These are phyloP conservation scores for Baccha elongata DNA, from an alignment of 2,888 invertebrate species.

Conservation along the genomic window DNA sequence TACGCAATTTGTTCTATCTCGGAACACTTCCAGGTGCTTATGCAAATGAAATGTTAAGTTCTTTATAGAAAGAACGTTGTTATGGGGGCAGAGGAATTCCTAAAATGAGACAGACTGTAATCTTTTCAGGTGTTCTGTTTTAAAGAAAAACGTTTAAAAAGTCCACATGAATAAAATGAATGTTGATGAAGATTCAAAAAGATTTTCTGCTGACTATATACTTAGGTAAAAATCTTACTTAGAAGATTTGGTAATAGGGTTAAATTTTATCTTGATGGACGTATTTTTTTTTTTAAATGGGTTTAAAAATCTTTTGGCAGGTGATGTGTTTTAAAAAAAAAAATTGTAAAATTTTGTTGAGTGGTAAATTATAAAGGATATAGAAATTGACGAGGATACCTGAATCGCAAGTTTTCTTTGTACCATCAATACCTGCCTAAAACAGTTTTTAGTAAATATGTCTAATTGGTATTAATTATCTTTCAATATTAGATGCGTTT, in stretches of 20 bases:
- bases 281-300: too few relatives aligned
- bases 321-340: too few relatives aligned
- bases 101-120: conserved; percentile 7
- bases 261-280: conserved; percentile 1
- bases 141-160: background rate
- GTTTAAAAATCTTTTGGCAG: too few relatives aligned
- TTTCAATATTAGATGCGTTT: too few relatives aligned
- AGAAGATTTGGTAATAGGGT: background rate
- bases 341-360: too few relatives aligned
- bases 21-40: conserved; percentile 59
- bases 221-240: background rate
- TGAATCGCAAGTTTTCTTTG: too few relatives aligned
- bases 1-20: conserved; percentile 38
- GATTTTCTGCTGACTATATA: background rate
- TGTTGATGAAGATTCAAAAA: conserved; percentile 17
- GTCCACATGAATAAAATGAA: conserved; percentile 22
- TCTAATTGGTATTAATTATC: too few relatives aligned
- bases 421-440: too few relatives aligned
- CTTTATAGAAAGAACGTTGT: background rate
- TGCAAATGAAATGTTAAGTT: conserved; percentile 30
- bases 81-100: too few relatives aligned
- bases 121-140: conserved; percentile 10
- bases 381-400: too few relatives aligned
- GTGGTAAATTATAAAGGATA: too few relatives aligned
- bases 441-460: too few relatives aligned